phyloP scores from a whole-genome alignment of 2,797 vertebrate species.

The Alca torda region DNA sequence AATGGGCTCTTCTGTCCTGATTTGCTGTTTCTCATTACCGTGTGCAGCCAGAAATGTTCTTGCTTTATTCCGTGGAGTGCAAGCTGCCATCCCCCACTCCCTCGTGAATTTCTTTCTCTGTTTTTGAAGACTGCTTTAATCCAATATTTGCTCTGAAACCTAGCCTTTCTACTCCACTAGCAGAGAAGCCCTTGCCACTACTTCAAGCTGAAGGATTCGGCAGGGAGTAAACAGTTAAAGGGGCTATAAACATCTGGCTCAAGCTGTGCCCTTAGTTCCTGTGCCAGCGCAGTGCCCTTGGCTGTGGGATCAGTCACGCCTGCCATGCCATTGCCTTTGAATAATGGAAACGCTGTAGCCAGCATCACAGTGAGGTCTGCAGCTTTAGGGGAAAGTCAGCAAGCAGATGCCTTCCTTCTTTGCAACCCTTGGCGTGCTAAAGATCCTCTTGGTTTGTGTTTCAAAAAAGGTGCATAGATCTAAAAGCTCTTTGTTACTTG shows the following conservation, averaged over 20 bases:
- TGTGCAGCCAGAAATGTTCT: conserved; percentile 33
- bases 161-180: not conserved
- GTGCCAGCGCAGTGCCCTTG: conserved; percentile 9
- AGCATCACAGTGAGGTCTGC: conserved; percentile 28
- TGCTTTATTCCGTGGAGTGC: conserved; percentile 47
- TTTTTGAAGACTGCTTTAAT: conserved; percentile 17
- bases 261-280: not conserved
- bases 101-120: not conserved
- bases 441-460: not conserved
- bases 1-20: conserved; percentile 47
- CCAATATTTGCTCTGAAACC: not conserved
- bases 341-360: conserved; percentile 49
- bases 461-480: not conserved
- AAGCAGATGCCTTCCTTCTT: conserved; percentile 10
- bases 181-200: conserved; percentile 16
- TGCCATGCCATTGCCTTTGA: conserved; percentile 62
- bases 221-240: conserved; percentile 12
- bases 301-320: conserved; percentile 46
- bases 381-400: conserved; percentile 32
- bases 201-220: not conserved
- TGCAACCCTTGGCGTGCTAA: not conserved
- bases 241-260: conserved; percentile 22
- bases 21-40: conserved; percentile 49
- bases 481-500: not conserved
- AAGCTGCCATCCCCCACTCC: conserved; percentile 30